A percentile compares a stretch with the other conserved stretches of the same genome.
Conservation (phyloP, 2,888 invertebrate genomes). For the Platycheirus albimanus region DNA sequence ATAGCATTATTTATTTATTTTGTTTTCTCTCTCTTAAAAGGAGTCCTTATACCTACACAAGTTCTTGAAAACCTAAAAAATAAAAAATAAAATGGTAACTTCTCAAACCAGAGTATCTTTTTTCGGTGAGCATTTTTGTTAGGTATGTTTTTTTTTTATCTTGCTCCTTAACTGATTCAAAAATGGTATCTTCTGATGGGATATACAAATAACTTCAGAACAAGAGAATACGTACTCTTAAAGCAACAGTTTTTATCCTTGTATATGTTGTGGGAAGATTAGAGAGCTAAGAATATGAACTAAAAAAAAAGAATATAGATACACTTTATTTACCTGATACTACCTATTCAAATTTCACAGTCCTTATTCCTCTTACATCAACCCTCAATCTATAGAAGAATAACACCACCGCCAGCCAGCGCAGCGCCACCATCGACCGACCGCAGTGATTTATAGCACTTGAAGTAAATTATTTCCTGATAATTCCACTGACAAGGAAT, state of each 20-base stretch:
- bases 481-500: conserved; percentile 70
- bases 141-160: not conserved
- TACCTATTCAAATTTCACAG: conserved; percentile 14
- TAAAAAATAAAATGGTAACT: not conserved
- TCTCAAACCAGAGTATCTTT: not conserved
- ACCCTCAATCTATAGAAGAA: not conserved
- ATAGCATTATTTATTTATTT: conserved; percentile 25
- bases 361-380: not conserved
- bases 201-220: not conserved
- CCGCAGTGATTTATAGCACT: conserved; percentile 70
- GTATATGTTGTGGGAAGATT: conserved; percentile 32
- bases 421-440: too few species aligned
- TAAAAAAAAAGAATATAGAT: not conserved
- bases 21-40: conserved; percentile 3
- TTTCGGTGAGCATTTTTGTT: too few species aligned
- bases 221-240: not conserved
- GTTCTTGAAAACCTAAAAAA: not conserved
- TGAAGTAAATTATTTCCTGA: conserved; percentile 73
- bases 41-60: not conserved
- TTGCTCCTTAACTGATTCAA: conserved; percentile 35
- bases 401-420: too few species aligned
- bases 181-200: conserved; percentile 10
- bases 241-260: conserved; percentile 22
- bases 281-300: not conserved
- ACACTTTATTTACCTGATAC: conserved; percentile 32